Evolutionary conservation across 2,888 invertebrate species (phyloP).

Genomic region (Andrena hattorfiana): DNA sequence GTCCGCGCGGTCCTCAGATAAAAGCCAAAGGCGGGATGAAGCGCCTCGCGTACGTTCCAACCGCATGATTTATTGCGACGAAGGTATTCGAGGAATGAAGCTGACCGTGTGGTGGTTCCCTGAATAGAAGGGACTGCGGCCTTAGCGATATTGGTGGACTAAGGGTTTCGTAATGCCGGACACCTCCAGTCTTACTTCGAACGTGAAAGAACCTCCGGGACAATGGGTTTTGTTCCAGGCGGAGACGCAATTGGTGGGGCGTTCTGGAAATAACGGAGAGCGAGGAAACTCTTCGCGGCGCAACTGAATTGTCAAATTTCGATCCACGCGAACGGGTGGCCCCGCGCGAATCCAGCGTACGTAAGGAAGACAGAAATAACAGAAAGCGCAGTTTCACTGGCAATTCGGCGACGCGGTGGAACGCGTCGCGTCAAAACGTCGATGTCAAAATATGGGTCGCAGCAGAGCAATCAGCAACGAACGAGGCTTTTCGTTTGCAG

Average conservation of each 20-base stretch:
- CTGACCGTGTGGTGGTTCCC: constrained; percentile 2
- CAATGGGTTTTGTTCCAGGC: constrained; percentile 14
- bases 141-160: constrained; percentile 15
- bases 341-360: not conserved
- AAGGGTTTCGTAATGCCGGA: constrained; percentile 24
- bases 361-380: constrained; percentile 44
- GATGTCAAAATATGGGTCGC: constrained; percentile 72
- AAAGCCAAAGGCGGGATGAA: constrained; percentile 40
- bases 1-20: constrained; percentile 29
- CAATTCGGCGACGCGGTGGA: constrained; percentile 43
- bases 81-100: constrained; percentile 41
- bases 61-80: constrained; percentile 50
- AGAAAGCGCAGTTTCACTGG: constrained; percentile 25
- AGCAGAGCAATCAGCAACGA: constrained; percentile 68
- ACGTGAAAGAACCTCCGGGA: not conserved
- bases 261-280: not conserved
- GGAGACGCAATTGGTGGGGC: not conserved
- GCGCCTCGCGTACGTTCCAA: constrained; percentile 47
- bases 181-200: constrained; percentile 26
- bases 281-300: not conserved
- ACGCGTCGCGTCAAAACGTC: constrained; percentile 66
- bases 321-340: not conserved
- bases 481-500: constrained; percentile 62
- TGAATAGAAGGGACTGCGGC: constrained; percentile 36
- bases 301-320: not conserved